Base-by-base conservation (phyloP, 2,113 vertebrate genomes). In the Muntiacus reevesi region DNA sequence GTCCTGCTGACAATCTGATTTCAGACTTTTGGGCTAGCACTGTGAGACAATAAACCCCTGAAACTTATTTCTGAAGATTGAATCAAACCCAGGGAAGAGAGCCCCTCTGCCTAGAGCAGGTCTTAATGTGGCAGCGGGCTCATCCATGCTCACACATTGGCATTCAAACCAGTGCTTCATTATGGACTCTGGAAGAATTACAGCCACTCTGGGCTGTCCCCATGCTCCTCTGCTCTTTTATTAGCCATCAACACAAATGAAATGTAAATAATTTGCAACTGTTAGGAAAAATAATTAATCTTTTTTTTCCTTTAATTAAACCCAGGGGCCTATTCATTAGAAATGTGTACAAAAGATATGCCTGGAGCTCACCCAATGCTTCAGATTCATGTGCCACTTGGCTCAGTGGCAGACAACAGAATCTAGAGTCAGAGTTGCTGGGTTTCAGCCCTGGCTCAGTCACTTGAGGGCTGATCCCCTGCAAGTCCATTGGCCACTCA, bases 181-280 rank as follows among this genome's bases (percentile, higher is more conserved):
- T 93, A 96, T 57, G 28, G 91, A 36, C 71, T 43, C 85, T 45
- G 85, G 74, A 96, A 96, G 74, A 98, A 96, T 94, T 92, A 96
- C 10, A 96, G 19, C 43, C 62, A 74, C 23, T 8, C 27, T 91
- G 78, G 27, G 55, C n/a, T 97, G 17, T 76, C 81, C 89, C 86
- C 27, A 86, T 76, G 30, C n/a, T 52, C 84, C 55, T 96, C 90
- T 45, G 55, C 1, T 50, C 95, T 97, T 97, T 98, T 89, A 95
- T 95, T 97, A 95, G 54, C 62, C 59, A 96, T 93, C 96, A 67
- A 79, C 54, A 96, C 87, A 98, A 96, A 88, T 30, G 62, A 87
- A 96, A 97, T 15, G 33, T 94, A 98, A 98, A 98, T 97, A 97
- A 98, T 97, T 94, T 97, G 90, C 82, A 96, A 76, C 95, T 97